These are phyloP conservation scores for Maccullochella peelii DNA, from an alignment of 2,113 vertebrate species.

Conservation along the genomic window DNA sequence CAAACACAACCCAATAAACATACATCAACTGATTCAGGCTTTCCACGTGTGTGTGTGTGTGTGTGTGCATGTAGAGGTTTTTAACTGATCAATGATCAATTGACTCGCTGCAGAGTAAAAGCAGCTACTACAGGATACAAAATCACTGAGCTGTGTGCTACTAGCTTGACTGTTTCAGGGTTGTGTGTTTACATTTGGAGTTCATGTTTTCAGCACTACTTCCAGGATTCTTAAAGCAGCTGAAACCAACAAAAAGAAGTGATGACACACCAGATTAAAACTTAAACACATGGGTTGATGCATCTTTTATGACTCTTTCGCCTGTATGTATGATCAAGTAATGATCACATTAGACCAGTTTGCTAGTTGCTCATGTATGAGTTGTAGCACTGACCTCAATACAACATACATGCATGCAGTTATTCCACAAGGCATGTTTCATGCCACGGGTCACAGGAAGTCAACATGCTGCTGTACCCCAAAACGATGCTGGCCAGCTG, in stretches of 20 bases:
- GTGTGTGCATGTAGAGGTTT: neutral
- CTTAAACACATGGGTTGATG: neutral
- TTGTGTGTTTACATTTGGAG: neutral
- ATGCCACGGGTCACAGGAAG: too few species aligned
- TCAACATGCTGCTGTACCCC: too few species aligned
- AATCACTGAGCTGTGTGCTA: slow-evolving; percentile 17
- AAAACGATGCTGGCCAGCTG: too few species aligned
- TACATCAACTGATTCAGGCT: neutral
- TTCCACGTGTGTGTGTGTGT: neutral
- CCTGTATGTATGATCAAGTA: slow-evolving; percentile 1
- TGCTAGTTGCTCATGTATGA: neutral
- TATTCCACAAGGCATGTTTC: neutral
- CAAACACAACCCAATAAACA: neutral
- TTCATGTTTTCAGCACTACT: neutral
- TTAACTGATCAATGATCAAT: slow-evolving; percentile 54
- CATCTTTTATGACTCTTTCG: neutral
- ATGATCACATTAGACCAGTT: neutral
- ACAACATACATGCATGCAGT: neutral
- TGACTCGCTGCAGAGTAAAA: slow-evolving; percentile 10
- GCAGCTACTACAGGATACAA: slow-evolving; percentile 3
- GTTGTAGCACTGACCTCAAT: neutral
- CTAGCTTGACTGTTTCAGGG: neutral
- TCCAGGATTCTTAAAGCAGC: neutral
- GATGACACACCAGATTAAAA: neutral
- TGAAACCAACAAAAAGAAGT: neutral